Evolutionary conservation across 1,140 invertebrate genomes (phyloP).

Genomic region (Dreissena rostriformis): DNA sequence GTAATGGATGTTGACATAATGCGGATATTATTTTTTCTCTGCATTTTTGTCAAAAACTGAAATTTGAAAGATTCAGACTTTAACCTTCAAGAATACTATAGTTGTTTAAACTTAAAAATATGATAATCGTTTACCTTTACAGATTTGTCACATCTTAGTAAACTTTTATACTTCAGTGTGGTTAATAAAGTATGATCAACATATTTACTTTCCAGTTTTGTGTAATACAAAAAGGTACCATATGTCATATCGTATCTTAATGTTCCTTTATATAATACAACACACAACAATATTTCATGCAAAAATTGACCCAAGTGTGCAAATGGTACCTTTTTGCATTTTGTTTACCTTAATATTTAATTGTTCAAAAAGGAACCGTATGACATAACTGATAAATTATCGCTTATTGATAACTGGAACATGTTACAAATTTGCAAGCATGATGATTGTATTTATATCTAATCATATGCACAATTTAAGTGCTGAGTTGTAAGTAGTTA

Average conservation of each 20-base stretch:
- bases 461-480: background rate
- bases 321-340: constrained; percentile 47
- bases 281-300: constrained; percentile 5
- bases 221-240: constrained; percentile 13
- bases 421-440: background rate
- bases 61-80: constrained; percentile 2
- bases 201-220: constrained; percentile 25
- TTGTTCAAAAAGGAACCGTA: constrained; percentile 39
- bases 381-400: constrained; percentile 26
- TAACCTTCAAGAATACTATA: constrained; percentile 15
- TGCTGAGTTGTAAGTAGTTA: constrained; percentile 1
- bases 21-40: constrained; percentile 2
- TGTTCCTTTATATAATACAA: constrained; percentile 2
- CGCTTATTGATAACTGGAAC: constrained; percentile 15
- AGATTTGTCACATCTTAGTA: constrained; percentile 19
- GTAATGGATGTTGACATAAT: constrained; percentile 5
- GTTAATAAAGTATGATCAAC: constrained; percentile 28
- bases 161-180: constrained; percentile 7
- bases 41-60: background rate
- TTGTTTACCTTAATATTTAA: constrained; percentile 2
- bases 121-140: background rate
- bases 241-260: constrained; percentile 37
- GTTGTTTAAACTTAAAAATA: constrained; percentile 9
- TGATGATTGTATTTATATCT: constrained; percentile 8
- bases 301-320: constrained; percentile 21